Evolutionary conservation across 2,888 invertebrate genomes (phyloP).

Genomic region (Tanypteryx hageni): DNA sequence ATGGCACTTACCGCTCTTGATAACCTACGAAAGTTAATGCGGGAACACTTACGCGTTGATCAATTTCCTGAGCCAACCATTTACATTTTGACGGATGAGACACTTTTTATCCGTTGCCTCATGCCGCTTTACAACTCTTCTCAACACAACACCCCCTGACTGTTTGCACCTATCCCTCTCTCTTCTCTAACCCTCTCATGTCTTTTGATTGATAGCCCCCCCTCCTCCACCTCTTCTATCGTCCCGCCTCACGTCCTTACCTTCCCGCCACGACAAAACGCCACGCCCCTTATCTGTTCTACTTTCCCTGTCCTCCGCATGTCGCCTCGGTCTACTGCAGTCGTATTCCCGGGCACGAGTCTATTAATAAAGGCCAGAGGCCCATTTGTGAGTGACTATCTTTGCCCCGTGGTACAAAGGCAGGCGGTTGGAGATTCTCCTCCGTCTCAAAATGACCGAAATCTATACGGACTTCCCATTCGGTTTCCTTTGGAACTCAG

Average conservation of each 20-base stretch:
- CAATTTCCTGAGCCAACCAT: not conserved
- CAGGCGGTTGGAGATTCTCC: not conserved
- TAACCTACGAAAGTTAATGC: not conserved
- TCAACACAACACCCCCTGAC: not conserved
- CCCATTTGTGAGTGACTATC: not conserved
- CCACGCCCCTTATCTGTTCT: not conserved
- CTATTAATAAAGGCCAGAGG: slow-evolving; percentile 27
- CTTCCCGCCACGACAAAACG: not conserved
- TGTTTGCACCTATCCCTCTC: slow-evolving; percentile 36
- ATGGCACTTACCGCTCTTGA: no score
- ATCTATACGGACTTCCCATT: no score
- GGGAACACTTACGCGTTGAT: slow-evolving; percentile 21
- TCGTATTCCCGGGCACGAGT: not conserved
- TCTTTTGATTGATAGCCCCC: slow-evolving; percentile 22
- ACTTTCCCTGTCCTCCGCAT: not conserved
- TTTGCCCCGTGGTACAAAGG: not conserved
- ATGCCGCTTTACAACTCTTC: not conserved
- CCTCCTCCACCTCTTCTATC: not conserved
- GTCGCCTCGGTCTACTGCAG: not conserved
- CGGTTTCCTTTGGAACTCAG: no score
- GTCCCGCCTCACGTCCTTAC: not conserved
- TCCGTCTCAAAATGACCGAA: no score
- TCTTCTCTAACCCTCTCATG: not conserved
- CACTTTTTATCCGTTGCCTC: not conserved
- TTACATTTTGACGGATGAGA: slow-evolving; percentile 43